Evolutionary conservation across 2,888 invertebrate genomes (phyloP).

Genomic region (Diplazon laetatorius): DNA sequence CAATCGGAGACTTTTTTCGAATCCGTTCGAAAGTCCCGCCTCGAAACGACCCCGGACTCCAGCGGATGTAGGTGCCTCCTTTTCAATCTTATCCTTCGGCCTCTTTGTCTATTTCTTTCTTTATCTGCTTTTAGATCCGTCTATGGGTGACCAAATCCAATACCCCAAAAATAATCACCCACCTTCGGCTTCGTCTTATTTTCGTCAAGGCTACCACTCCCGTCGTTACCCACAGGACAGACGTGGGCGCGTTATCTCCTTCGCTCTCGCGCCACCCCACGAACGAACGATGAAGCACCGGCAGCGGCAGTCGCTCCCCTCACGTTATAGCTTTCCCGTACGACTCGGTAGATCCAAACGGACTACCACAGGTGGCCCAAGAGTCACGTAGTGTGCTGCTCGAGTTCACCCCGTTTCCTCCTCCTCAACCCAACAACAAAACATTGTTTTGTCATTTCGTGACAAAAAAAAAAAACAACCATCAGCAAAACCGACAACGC

Average conservation of each 20-base stretch:
- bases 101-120: not conserved
- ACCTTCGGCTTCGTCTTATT: slow-evolving; percentile 29
- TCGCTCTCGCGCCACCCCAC: slow-evolving; percentile 8
- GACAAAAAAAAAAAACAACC: not conserved
- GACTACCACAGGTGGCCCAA: slow-evolving; percentile 39
- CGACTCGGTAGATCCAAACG: slow-evolving; percentile 7
- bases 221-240: slow-evolving; percentile 38
- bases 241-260: slow-evolving; percentile 25
- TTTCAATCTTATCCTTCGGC: not conserved
- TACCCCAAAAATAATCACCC: slow-evolving; percentile 19
- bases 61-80: not conserved
- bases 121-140: not conserved
- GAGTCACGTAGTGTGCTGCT: slow-evolving; percentile 24
- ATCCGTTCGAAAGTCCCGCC: slow-evolving; percentile 34
- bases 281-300: slow-evolving; percentile 5
- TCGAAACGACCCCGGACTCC: too few species aligned
- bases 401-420: not conserved
- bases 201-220: slow-evolving; percentile 33
- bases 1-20: not conserved
- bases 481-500: not conserved
- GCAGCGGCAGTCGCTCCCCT: slow-evolving; percentile 9
- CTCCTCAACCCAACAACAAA: not conserved
- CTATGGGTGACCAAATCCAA: slow-evolving; percentile 22
- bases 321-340: slow-evolving; percentile 25
- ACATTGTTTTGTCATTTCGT: not conserved